Conservation (phyloP, 2,113 vertebrate genomes). For the Bufo gargarizans region DNA sequence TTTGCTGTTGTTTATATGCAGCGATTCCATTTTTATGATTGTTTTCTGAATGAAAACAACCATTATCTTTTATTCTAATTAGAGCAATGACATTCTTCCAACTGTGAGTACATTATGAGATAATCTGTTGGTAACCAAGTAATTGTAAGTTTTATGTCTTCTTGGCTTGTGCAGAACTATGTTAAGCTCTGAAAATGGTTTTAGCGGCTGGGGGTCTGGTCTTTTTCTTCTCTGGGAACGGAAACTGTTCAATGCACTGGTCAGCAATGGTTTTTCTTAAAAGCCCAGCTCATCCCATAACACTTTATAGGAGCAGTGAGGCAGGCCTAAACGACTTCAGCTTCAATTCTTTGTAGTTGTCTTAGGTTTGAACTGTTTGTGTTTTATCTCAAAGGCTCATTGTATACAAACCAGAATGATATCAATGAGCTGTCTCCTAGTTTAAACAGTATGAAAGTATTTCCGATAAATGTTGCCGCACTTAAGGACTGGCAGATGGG, state of each 20-base stretch:
- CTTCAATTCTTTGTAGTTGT: conserved; percentile 1
- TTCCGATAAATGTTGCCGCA: background rate
- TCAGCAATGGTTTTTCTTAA: conserved; percentile 21
- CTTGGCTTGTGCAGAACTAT: conserved; percentile 37
- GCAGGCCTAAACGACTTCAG: background rate
- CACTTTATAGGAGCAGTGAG: background rate
- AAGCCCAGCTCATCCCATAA: background rate
- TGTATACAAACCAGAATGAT: conserved; percentile 21
- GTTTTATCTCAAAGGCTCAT: conserved; percentile 12
- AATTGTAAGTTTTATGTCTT: conserved; percentile 55
- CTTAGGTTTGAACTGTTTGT: conserved; percentile 30
- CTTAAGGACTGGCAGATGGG: conserved; percentile 47
- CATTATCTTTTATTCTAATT: conserved; percentile 54
- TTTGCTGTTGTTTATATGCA: conserved; percentile 45
- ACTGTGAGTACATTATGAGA: conserved; percentile 53
- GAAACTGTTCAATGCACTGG: conserved; percentile 7
- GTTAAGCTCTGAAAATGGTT: conserved; percentile 23
- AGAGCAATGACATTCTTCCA: conserved; percentile 51
- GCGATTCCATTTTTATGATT: conserved; percentile 41
- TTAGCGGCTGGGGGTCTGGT: conserved; percentile 23
- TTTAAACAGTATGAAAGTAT: background rate
- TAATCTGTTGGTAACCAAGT: conserved; percentile 55
- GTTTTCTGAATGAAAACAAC: conserved; percentile 50
- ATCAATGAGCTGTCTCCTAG: background rate
- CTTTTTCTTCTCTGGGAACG: background rate